phyloP scores from a whole-genome alignment of 2,888 invertebrate species.

The Magallana nippona region DNA sequence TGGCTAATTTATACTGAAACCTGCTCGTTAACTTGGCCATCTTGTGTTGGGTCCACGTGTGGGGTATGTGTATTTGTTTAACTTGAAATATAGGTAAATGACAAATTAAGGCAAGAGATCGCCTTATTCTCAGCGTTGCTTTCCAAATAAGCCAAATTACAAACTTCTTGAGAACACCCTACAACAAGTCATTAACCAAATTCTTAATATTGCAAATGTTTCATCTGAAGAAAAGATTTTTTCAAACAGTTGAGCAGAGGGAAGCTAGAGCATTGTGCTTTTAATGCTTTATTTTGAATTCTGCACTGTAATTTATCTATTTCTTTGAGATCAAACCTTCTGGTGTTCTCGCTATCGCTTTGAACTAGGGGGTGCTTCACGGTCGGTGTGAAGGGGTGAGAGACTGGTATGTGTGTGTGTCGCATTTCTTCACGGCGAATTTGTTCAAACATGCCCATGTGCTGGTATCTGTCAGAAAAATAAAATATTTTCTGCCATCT shows the following conservation, averaged over 20 bases:
- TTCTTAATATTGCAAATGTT: not conserved
- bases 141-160: not conserved
- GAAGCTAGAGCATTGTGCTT: not conserved
- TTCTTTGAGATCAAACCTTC: slow-evolving; percentile 10
- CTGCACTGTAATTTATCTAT: slow-evolving; percentile 26
- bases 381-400: not conserved
- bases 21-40: not conserved
- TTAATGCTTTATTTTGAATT: slow-evolving; percentile 19
- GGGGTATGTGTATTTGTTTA: not conserved
- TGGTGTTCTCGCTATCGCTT: not conserved
- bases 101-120: not conserved
- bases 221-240: slow-evolving; percentile 12
- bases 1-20: too few species aligned
- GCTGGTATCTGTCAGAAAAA: not conserved
- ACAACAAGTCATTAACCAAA: not conserved
- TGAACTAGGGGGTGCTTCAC: not conserved
- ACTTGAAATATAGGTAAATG: not conserved
- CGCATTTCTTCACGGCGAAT: slow-evolving; percentile 5
- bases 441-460: slow-evolving; percentile 15
- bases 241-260: slow-evolving; percentile 1
- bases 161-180: not conserved
- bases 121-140: not conserved
- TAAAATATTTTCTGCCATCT: not conserved
- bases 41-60: not conserved
- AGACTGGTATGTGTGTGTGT: not conserved